Percentiles rank a stretch among this genome's conserved stretches.
phyloP scores from a whole-genome alignment of 1,140 invertebrate species.

The Pachypeltis micranthus region DNA sequence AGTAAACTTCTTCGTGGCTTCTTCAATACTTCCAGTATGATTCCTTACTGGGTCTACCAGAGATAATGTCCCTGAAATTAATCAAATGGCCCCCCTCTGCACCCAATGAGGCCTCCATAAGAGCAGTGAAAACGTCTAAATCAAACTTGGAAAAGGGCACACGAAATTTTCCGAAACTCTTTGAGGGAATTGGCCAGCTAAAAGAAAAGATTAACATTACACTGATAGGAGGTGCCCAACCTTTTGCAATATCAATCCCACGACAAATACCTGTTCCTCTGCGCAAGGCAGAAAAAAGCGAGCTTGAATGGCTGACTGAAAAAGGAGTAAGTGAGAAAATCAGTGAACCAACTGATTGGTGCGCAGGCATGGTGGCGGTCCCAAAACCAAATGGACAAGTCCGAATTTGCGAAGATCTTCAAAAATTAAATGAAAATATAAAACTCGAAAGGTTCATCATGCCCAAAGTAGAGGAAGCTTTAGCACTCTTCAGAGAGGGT shows the following conservation, averaged over 20 bases:
- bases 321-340: slow-evolving; percentile 30
- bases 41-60: no score
- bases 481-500: slow-evolving; percentile 20
- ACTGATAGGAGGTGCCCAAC: slow-evolving; percentile 7
- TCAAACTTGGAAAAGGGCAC: no score
- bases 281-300: slow-evolving; percentile 24
- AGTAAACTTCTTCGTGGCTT: no score
- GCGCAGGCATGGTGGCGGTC: slow-evolving; percentile 34
- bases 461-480: slow-evolving; percentile 25
- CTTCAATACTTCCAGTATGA: no score
- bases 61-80: no score
- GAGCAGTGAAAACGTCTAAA: no score
- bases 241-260: slow-evolving; percentile 23
- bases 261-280: slow-evolving; percentile 30
- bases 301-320: slow-evolving; percentile 26
- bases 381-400: slow-evolving; percentile 32
- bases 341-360: slow-evolving; percentile 34
- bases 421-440: slow-evolving; percentile 29
- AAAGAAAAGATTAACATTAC: neutral
- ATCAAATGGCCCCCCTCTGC: no score
- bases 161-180: neutral
- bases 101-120: no score
- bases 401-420: slow-evolving; percentile 35
- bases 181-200: neutral
- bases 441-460: slow-evolving; percentile 27